Base-by-base conservation (phyloP, 2,797 vertebrate species). In the Hylomyscus alleni region DNA sequence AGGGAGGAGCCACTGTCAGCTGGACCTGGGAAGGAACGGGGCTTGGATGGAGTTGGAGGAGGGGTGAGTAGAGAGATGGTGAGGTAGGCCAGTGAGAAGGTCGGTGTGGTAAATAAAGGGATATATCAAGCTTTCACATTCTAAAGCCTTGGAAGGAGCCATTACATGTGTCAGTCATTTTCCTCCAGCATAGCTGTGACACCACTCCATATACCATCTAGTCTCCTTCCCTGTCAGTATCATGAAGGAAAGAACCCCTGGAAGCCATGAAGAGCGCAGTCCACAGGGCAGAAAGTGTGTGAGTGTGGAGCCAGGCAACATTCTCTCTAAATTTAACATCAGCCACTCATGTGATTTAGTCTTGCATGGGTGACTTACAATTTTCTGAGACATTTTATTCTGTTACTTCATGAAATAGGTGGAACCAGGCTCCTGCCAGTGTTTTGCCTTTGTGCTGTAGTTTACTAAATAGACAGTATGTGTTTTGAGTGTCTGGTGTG, bases 331-430 rank as follows among this genome's bases (percentile, higher is more conserved):
- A 24, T 58, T 12, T 24, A 56, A 15, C 7, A 31, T 88, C 22
- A 37, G 60, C 26, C 58, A 40, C 19, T 56, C 0, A 10, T 26
- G 20, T 34, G 24, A 54, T 13, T 44, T 50, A 89, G 62, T 72
- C 56, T 52, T 87, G 20, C 44, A 6, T 72, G 58, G 75, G 31
- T 65, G 58, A 80, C 34, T 85, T 75, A 10, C 10, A 52, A 62
- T 86, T 91, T 91, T 75, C 22, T 50, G 29, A 54, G 13, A 1
- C 4, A 29, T 4, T 72, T 95, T 93, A 37, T 56, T 37, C n/a
- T 69, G 52, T 40, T 60, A 93, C 90, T 96, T 95, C 20, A 60
- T 77, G 75, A 93, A 95, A 80, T 56, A 29, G 4, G 3, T 72
- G 20, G 29, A 76, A 89, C 22, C 4, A 29, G 19, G 17, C 87